phyloP scores from a whole-genome alignment of 2,113 vertebrate genomes.

The Rousettus leschenaultii region DNA sequence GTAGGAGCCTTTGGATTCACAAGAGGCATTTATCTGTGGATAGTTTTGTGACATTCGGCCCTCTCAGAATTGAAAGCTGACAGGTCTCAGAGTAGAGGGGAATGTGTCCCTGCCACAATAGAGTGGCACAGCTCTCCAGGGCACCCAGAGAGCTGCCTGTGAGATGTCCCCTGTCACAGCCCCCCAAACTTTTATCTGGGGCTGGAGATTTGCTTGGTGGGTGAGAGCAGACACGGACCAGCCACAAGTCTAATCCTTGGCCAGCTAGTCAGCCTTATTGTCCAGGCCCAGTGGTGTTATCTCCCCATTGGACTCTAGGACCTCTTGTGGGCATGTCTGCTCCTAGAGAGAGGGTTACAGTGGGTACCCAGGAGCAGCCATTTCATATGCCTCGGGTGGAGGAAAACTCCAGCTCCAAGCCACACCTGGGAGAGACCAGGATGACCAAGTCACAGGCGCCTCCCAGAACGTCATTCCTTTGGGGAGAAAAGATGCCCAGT shows the following conservation, averaged over 20 bases:
- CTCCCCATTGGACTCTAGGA: fast-evolving
- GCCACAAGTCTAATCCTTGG: background rate
- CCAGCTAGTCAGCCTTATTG: background rate
- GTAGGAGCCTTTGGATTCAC: conserved; percentile 35
- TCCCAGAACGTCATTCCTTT: background rate
- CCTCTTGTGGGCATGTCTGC: background rate
- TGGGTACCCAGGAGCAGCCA: background rate
- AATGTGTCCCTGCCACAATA: background rate
- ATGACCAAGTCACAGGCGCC: background rate
- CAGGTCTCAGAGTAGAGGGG: background rate
- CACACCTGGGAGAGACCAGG: background rate
- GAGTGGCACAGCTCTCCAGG: background rate
- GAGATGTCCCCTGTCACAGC: no score
- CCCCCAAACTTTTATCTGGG: background rate
- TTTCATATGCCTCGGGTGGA: background rate
- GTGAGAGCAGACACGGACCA: background rate
- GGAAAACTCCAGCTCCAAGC: background rate
- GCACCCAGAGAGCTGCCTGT: no score
- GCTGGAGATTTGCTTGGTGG: background rate
- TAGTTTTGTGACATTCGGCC: background rate
- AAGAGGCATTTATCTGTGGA: background rate
- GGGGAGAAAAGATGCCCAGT: background rate
- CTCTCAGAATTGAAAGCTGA: background rate
- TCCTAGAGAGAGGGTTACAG: background rate
- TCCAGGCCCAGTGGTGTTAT: background rate